Conservation (phyloP, 2,113 vertebrate genomes). For the Leiothrix lutea region DNA sequence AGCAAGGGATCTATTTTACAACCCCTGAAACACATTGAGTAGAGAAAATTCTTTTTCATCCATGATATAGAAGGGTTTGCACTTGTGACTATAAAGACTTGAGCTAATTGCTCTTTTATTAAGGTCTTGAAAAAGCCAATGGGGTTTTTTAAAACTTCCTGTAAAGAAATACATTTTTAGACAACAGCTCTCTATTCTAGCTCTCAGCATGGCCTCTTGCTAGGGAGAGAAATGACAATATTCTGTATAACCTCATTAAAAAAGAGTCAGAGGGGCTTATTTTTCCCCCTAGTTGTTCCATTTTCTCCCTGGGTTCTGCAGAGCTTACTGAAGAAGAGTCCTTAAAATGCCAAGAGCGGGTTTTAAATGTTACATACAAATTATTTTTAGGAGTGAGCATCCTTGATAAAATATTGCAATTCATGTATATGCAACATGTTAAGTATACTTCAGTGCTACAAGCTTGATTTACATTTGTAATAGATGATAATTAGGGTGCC, state of each 20-base stretch:
- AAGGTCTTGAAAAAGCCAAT: not conserved
- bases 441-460: conserved; percentile 40
- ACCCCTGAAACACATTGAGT: not conserved
- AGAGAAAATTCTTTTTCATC: not conserved
- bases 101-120: not conserved
- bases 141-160: not conserved
- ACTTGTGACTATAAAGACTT: not conserved
- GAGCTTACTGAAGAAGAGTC: not conserved
- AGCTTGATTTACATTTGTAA: conserved; percentile 57
- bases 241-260: not conserved
- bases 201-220: not conserved
- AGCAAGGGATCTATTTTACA: not conserved
- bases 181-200: not conserved
- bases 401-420: conserved; percentile 27
- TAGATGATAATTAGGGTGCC: conserved; percentile 42
- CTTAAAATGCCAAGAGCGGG: not conserved
- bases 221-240: not conserved
- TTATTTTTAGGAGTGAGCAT: conserved; percentile 4
- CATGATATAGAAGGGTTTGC: not conserved
- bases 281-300: not conserved
- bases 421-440: conserved; percentile 55
- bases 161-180: not conserved
- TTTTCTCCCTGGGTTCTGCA: not conserved
- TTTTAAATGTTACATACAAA: not conserved
- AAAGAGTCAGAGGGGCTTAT: not conserved